Evolutionary conservation across 2,113 vertebrate species (phyloP), one percentile per base, ranked within the genome.

Genomic region (Crypturellus undulatus): DNA sequence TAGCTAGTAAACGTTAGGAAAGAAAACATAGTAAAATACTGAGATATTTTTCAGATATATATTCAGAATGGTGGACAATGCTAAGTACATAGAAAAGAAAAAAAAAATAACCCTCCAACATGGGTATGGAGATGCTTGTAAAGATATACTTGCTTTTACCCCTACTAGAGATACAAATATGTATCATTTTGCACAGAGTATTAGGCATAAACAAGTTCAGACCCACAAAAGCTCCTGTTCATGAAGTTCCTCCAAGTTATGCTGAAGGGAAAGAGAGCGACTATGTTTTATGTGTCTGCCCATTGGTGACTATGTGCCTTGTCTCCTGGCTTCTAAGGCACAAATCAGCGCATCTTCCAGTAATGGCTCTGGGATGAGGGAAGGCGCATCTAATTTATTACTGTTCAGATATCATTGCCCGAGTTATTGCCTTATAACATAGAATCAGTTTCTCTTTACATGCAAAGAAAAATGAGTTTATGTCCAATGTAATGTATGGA

Each of bases 111-210:
- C 26, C 72, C 58, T 51, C 71, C 63, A 70, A 78, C 80, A 68
- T 82, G 67, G 84, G 77, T 38, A 90, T 90, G 42, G 36, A 79
- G 54, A 64, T 83, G 9, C 84, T 83, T 77, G 54, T 63, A 85
- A 84, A 3, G 0, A 94, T 84, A 67, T 5, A 47, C 63, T 94
- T 96, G 69, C 51, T 96, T 79, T 80, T 84, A 73, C 43, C n/a
- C n/a, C 85, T 69, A 11, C 62, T 79, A 58, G 69, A 0, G 0
- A 56, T 49, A 59, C 40, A 38, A 71, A 69, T 7, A 52, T 0
- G 0, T 14, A 34, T 7, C 13, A 32, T 62, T 78, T 75, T 43
- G 20, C 26, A 22, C 51, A 34, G 58, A 60, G 40, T 26, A 87
- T 45, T 40, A n/a, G 67, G 40, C 62, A 87, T 47, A 49, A 70